A percentile compares a stretch with the other conserved stretches of the same genome.
Evolutionary conservation across 2,888 invertebrate genomes (phyloP).

Genomic region (Drosophila emarginata): DNA sequence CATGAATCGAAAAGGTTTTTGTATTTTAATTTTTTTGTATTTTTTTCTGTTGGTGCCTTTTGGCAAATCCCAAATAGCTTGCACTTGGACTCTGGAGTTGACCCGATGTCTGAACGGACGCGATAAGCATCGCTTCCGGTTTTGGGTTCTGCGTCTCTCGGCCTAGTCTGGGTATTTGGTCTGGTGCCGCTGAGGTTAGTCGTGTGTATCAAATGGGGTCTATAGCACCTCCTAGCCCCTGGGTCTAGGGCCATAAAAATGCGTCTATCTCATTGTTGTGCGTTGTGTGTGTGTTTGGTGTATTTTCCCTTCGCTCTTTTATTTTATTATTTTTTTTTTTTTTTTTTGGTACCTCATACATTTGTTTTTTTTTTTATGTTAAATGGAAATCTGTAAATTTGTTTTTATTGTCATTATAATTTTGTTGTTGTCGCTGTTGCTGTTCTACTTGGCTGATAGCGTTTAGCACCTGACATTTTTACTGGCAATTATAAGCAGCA

Average conservation of each 20-base stretch:
- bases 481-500: constrained; percentile 66
- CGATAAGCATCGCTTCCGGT: constrained; percentile 77
- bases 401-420: constrained; percentile 77
- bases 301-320: constrained; percentile 18
- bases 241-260: constrained; percentile 48
- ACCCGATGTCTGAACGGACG: background rate
- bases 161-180: constrained; percentile 27
- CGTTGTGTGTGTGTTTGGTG: background rate
- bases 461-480: constrained; percentile 79
- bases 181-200: constrained; percentile 63
- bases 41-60: constrained; percentile 22
- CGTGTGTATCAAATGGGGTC: constrained; percentile 80
- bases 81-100: constrained; percentile 35
- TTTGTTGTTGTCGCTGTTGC: constrained; percentile 47
- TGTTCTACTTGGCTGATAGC: constrained; percentile 76
- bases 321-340: constrained; percentile 56
- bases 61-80: constrained; percentile 56
- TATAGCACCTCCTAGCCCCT: constrained; percentile 67
- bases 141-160: constrained; percentile 30
- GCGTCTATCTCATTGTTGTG: constrained; percentile 56
- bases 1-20: constrained; percentile 6
- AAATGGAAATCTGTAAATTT: constrained; percentile 76
- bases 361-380: constrained; percentile 60
- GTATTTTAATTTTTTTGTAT: too few species aligned
- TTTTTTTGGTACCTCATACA: constrained; percentile 69